phyloP scores from a whole-genome alignment of 2,888 invertebrate species.

The Drosophila subsilvestris region DNA sequence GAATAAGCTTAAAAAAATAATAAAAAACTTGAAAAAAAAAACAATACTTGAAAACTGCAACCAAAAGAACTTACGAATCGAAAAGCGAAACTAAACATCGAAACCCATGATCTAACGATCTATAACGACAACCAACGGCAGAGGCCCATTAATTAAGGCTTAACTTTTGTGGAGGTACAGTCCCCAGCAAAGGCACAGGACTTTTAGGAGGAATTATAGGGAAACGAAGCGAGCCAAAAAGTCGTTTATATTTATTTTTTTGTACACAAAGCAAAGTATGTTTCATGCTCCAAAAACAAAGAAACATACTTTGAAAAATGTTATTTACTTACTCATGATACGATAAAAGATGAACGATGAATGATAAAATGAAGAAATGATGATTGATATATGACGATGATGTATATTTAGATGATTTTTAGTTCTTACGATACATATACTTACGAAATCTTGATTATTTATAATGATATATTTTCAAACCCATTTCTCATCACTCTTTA shows the following conservation, averaged over 20 bases:
- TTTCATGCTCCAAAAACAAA: slow-evolving; percentile 38
- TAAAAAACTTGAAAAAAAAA: slow-evolving; percentile 40
- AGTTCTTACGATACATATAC: slow-evolving; percentile 60
- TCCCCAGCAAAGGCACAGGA: slow-evolving; percentile 10
- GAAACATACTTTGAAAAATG: slow-evolving; percentile 23
- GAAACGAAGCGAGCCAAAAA: slow-evolving; percentile 38
- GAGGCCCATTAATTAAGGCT: slow-evolving; percentile 5
- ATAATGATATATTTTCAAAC: slow-evolving; percentile 44
- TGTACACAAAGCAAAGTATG: slow-evolving; percentile 34
- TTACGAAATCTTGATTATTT: slow-evolving; percentile 70
- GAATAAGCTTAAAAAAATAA: slow-evolving; percentile 64
- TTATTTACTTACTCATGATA: slow-evolving; percentile 18
- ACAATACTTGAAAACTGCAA: slow-evolving; percentile 56
- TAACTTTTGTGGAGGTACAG: slow-evolving; percentile 34
- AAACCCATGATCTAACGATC: slow-evolving; percentile 71
- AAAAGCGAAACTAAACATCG: slow-evolving; percentile 65
- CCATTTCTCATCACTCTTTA: slow-evolving; percentile 42
- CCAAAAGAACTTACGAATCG: slow-evolving; percentile 51
- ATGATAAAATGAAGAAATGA: slow-evolving; percentile 8
- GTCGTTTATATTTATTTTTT: slow-evolving; percentile 31
- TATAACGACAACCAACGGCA: slow-evolving; percentile 20
- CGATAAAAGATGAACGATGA: slow-evolving; percentile 23
- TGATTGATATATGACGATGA: slow-evolving; percentile 22
- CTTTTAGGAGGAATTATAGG: neutral
- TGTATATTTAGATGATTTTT: slow-evolving; percentile 77